A percentile compares a stretch with the other conserved stretches of the same genome.
These are phyloP conservation scores for Rapana venosa DNA, from an alignment of 2,888 invertebrate genomes.

Conservation along the genomic window DNA sequence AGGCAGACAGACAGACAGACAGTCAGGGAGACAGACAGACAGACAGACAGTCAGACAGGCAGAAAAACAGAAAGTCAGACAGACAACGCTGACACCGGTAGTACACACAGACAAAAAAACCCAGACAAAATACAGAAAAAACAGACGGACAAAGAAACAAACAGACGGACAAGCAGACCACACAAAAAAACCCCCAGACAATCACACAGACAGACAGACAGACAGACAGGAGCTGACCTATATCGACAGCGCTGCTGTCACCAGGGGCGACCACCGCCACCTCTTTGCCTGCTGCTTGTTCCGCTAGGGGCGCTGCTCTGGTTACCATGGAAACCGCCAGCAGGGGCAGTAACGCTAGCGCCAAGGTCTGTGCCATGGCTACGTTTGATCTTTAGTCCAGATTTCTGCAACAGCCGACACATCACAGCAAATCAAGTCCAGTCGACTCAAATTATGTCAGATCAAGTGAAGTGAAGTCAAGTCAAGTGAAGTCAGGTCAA, in stretches of 20 bases:
- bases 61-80: not conserved
- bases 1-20: not conserved
- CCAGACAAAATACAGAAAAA: too few relatives aligned
- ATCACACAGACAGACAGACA: too few relatives aligned
- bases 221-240: constrained; percentile 37
- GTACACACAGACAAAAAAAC: too few relatives aligned
- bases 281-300: constrained; percentile 31
- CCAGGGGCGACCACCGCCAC: constrained; percentile 29
- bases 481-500: too few relatives aligned
- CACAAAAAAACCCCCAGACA: too few relatives aligned
- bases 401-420: too few relatives aligned
- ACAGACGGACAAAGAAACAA: too few relatives aligned
- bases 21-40: not conserved
- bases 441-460: too few relatives aligned
- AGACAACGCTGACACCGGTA: too few relatives aligned
- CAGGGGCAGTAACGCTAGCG: constrained; percentile 35
- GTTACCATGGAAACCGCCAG: constrained; percentile 43
- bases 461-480: too few relatives aligned
- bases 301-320: constrained; percentile 44
- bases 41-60: not conserved
- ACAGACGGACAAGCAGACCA: too few relatives aligned
- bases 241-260: constrained; percentile 35
- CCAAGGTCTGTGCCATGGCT: constrained; percentile 30
- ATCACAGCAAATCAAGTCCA: too few relatives aligned
- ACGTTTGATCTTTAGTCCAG: not conserved